These are phyloP conservation scores for Chrosomus eos DNA, from an alignment of 2,797 vertebrate species.

Conservation along the genomic window DNA sequence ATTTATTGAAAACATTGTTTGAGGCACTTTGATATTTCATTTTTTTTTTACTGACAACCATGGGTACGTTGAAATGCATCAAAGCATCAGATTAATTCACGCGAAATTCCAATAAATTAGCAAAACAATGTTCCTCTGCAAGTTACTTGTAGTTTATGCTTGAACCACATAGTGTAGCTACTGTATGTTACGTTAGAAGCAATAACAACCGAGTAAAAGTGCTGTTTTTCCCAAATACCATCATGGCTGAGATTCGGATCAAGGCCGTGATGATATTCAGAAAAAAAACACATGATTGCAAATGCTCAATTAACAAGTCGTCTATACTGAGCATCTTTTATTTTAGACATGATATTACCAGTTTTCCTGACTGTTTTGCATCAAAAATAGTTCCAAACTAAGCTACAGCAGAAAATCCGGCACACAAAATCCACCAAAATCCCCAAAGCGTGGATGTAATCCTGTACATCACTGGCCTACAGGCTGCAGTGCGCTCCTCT, in stretches of 20 bases:
- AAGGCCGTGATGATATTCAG: too few species aligned
- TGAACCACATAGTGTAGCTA: background rate
- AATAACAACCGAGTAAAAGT: background rate
- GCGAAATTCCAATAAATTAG: background rate
- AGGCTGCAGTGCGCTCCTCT: conserved; percentile 47
- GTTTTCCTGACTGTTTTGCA: background rate
- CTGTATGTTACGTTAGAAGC: background rate
- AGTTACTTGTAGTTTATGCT: background rate
- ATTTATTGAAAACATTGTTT: background rate
- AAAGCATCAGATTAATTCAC: background rate
- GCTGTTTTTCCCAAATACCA: background rate
- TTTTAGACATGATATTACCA: background rate
- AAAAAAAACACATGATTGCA: background rate
- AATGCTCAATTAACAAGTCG: background rate
- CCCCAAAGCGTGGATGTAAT: conserved; percentile 46
- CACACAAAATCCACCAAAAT: conserved; percentile 51
- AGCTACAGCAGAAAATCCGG: conserved; percentile 22
- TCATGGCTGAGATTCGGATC: background rate
- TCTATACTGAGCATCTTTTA: background rate
- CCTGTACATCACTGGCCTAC: conserved; percentile 51
- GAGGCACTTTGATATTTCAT: background rate
- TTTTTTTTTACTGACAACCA: background rate
- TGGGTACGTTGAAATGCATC: background rate
- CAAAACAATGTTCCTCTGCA: background rate
- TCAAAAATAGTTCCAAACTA: background rate